Conservation (phyloP, 2,888 invertebrate species). For the Leptothorax acervorum region DNA sequence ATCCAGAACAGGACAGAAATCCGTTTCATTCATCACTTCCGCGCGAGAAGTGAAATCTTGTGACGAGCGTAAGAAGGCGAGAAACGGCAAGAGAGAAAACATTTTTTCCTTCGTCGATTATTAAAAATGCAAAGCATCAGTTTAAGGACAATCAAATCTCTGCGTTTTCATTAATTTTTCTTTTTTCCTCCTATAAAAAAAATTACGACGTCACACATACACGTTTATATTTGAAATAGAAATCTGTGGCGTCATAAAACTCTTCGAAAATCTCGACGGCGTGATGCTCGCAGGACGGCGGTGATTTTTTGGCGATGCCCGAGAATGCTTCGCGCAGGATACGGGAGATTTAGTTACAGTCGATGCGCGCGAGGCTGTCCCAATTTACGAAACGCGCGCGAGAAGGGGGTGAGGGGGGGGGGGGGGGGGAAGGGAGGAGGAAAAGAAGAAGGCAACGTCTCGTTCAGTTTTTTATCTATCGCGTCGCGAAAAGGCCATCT, state of each 20-base stretch:
- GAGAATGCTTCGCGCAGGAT: conserved; percentile 16
- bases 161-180: not conserved
- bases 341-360: conserved; percentile 32
- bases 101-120: not conserved
- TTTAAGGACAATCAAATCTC: not conserved
- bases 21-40: not conserved
- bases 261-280: not conserved
- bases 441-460: conserved; percentile 28
- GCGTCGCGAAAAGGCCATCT: conserved; percentile 56
- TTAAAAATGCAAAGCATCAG: not conserved
- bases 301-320: not conserved
- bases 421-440: not conserved
- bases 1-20: not conserved
- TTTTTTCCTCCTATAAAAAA: not conserved
- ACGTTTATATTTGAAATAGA: not conserved
- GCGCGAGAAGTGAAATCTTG: not conserved
- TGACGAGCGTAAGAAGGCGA: not conserved
- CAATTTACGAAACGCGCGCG: conserved; percentile 39
- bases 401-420: not conserved
- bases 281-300: not conserved
- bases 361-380: conserved; percentile 4
- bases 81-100: not conserved
- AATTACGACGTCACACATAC: not conserved
- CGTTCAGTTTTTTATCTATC: conserved; percentile 62
- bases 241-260: not conserved